Base-by-base conservation (phyloP, 1,140 invertebrate species). In the Chlorops oryzae region DNA sequence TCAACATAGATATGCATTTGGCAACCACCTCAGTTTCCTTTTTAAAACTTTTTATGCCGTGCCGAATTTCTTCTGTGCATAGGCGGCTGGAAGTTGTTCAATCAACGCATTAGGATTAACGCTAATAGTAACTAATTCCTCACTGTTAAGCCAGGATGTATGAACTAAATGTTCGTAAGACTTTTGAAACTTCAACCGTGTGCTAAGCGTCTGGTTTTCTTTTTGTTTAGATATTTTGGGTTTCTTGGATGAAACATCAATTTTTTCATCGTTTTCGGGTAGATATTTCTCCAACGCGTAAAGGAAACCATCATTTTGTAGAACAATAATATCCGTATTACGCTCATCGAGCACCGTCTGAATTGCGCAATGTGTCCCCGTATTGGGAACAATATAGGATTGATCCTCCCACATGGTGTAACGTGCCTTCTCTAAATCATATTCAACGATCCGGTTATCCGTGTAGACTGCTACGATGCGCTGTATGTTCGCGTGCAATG, bases 401-500 rank as follows among this genome's bases (percentile, higher is more conserved):
- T 34, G 28, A 2, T 57, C 77, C 74, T 69, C 82, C 32, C 78
- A 62, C n/a, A n/a, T n/a, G 0, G 80, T 81, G 40, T 81, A 82
- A 18, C 73, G 67, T 37, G 74, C 77, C 25, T 75, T 65, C 2
- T 58, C 49, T 28, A 89, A 62, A 61, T 80, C 79, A 55, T 83
- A 89, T 61, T 89, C 86, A 17, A 87, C 63, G 38, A 89, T 76
- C 78, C 81, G 85, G 56, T 84, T 81, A 75, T 89, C 82, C 2
- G 85, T 75, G 72, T 87, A 89, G 3, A 78, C 79, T 7, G 85
- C 71, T 20, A 87, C 74, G 5, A 89, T 62, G 54, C 75, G 77
- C 7, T 78, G 71, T 1, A 64, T 65, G 2, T 60, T 54, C 17
- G 76, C 72, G 52, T 86, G 78, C 7, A 89, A 71, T 3, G 79